These are phyloP conservation scores for Drosophila eohydei DNA, from an alignment of 2,888 invertebrate genomes.

Conservation along the genomic window DNA sequence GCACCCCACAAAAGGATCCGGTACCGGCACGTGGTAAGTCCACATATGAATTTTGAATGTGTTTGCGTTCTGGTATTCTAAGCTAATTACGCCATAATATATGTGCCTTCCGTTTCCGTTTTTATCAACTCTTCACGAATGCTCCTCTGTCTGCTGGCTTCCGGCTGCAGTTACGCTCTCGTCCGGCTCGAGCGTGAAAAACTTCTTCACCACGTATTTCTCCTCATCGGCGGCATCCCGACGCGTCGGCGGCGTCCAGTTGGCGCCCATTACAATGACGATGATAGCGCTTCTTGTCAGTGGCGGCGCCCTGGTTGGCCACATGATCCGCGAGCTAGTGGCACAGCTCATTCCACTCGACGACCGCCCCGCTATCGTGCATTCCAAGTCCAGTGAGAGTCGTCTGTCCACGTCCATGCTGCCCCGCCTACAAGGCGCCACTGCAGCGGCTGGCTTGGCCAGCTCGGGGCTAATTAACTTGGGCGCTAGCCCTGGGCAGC, in stretches of 20 bases:
- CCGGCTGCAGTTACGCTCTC: conserved; percentile 81
- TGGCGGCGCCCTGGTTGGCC: conserved; percentile 33
- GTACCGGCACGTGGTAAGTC: conserved; percentile 91
- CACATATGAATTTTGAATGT: not conserved
- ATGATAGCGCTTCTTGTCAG: conserved; percentile 41
- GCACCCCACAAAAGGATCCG: conserved; percentile 90
- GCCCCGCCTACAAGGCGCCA: conserved; percentile 54
- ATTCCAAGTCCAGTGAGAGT: conserved; percentile 28
- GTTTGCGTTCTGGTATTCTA: conserved; percentile 9
- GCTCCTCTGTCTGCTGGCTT: conserved; percentile 26
- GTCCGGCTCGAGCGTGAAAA: conserved; percentile 81
- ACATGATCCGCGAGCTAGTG: conserved; percentile 35
- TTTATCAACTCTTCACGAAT: conserved; percentile 11
- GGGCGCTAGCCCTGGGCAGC: conserved; percentile 9
- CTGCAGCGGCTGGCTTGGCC: conserved; percentile 47
- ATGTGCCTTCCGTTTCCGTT: conserved; percentile 58
- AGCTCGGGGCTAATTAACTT: conserved; percentile 63
- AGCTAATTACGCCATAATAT: conserved; percentile 57
- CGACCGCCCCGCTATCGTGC: conserved; percentile 28
- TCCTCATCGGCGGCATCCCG: conserved; percentile 71
- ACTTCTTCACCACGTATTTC: conserved; percentile 82
- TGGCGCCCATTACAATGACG: conserved; percentile 50
- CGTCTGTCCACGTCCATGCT: conserved; percentile 49
- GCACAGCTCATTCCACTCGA: conserved; percentile 25
- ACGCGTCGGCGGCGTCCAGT: conserved; percentile 39